Percentiles rank a stretch among this genome's conserved stretches.
These are phyloP conservation scores for Cephus nigrinus DNA, from an alignment of 2,888 invertebrate species.

Conservation along the genomic window DNA sequence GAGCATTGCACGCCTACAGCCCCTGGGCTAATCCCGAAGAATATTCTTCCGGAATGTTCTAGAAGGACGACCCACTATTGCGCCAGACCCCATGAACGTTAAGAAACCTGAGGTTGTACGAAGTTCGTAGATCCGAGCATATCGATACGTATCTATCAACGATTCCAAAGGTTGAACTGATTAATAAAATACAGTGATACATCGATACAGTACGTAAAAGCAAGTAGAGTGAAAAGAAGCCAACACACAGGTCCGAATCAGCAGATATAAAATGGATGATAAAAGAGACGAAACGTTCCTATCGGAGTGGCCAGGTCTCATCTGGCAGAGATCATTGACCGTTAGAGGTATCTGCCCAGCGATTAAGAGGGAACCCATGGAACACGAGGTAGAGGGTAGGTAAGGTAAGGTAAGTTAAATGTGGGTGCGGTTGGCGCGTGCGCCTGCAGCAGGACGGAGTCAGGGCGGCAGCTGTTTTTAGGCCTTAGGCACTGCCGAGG, in stretches of 20 bases:
- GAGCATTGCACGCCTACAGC: neutral
- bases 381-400: neutral
- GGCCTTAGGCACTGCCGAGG: slow-evolving; percentile 55
- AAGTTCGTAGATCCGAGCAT: neutral
- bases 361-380: neutral
- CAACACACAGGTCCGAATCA: neutral
- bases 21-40: neutral
- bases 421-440: slow-evolving; percentile 60
- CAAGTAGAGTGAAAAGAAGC: too few species aligned
- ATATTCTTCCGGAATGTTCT: neutral
- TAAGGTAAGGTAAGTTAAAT: slow-evolving; percentile 38
- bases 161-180: neutral
- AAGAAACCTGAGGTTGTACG: neutral
- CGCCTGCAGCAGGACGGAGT: slow-evolving; percentile 11
- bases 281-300: neutral
- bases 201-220: too few species aligned
- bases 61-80: neutral
- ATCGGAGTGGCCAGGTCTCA: neutral
- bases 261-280: neutral
- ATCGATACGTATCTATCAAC: neutral
- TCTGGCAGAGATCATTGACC: slow-evolving; percentile 51
- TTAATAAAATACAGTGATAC: neutral
- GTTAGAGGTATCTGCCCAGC: slow-evolving; percentile 31
- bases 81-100: neutral
- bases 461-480: slow-evolving; percentile 60